These are phyloP conservation scores for Eriocheir sinensis DNA, from an alignment of 1,140 invertebrate species.

Conservation along the genomic window DNA sequence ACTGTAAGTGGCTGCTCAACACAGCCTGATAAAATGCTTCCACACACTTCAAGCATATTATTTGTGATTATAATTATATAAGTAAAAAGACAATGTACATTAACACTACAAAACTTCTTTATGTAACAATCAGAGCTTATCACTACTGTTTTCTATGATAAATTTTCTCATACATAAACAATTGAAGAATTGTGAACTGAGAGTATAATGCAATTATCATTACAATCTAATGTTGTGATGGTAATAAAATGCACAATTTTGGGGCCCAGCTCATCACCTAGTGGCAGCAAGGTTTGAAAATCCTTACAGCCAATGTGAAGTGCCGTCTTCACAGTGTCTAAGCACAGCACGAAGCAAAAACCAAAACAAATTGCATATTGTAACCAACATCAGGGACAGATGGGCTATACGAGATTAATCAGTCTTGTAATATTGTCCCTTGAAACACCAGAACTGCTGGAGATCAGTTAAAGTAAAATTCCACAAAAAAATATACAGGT, in stretches of 20 bases:
- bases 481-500: no score
- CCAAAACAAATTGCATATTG: neutral
- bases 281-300: neutral
- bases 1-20: neutral
- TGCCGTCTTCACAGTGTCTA: neutral
- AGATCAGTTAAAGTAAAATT: no score
- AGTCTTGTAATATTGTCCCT: neutral
- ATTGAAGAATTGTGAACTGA: neutral
- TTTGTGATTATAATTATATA: neutral
- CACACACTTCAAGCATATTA: constrained; percentile 15
- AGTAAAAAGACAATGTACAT: neutral
- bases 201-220: neutral
- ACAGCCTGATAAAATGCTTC: neutral
- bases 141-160: neutral
- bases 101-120: neutral
- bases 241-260: neutral
- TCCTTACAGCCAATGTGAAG: neutral
- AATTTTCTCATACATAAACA: neutral
- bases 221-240: no score
- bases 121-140: neutral
- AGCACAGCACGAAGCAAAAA: neutral
- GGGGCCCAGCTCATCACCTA: neutral
- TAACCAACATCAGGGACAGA: neutral
- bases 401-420: neutral
- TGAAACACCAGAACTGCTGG: no score